A percentile compares a stretch with the other conserved stretches of the same genome.
phyloP scores from a whole-genome alignment of 2,113 vertebrate species.

The Archocentrus centrarchus region DNA sequence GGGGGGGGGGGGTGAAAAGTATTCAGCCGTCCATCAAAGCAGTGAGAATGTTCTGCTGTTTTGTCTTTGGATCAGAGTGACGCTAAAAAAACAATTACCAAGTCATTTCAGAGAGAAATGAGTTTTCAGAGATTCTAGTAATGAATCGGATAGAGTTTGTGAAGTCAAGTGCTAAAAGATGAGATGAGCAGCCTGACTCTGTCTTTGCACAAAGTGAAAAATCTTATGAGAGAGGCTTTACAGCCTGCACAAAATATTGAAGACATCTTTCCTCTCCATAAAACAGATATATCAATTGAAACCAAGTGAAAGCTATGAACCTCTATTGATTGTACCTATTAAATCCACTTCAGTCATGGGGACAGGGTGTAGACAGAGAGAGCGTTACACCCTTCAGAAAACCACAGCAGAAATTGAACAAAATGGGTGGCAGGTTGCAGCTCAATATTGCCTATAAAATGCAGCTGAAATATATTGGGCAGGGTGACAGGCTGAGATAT shows the following conservation, averaged over 20 bases:
- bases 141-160: slow-evolving; percentile 56
- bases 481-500: not conserved
- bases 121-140: slow-evolving; percentile 58
- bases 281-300: slow-evolving; percentile 53
- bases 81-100: slow-evolving; percentile 60
- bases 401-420: slow-evolving; percentile 36
- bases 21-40: slow-evolving; percentile 60
- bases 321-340: slow-evolving; percentile 48
- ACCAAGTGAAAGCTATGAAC: slow-evolving; percentile 36
- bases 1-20: not conserved
- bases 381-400: slow-evolving; percentile 32
- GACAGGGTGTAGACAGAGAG: slow-evolving; percentile 2
- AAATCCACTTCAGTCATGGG: slow-evolving; percentile 44
- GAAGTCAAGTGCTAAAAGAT: slow-evolving; percentile 52
- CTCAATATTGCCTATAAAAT: slow-evolving; percentile 26
- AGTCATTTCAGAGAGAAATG: slow-evolving; percentile 61
- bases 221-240: slow-evolving; percentile 1
- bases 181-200: slow-evolving; percentile 6
- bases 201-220: slow-evolving; percentile 26
- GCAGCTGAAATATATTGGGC: not conserved
- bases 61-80: slow-evolving; percentile 60
- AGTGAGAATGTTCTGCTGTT: slow-evolving; percentile 56
- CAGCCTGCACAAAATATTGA: slow-evolving; percentile 19
- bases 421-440: slow-evolving; percentile 29
- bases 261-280: slow-evolving; percentile 25